These are phyloP conservation scores for Delia radicum DNA, from an alignment of 1,140 invertebrate genomes.

Conservation along the genomic window DNA sequence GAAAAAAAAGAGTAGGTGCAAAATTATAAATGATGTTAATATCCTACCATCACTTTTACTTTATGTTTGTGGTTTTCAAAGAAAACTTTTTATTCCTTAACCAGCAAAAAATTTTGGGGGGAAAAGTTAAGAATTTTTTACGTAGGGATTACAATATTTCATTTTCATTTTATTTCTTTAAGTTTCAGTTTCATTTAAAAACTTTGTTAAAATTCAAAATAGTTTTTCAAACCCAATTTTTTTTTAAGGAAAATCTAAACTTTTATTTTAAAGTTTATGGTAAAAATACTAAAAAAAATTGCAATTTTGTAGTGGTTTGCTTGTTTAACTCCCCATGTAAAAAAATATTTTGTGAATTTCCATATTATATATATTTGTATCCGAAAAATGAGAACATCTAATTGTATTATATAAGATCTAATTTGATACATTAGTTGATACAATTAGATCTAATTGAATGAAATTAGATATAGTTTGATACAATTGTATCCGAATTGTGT, in stretches of 20 bases:
- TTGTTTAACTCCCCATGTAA: background rate
- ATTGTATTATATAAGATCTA: no score
- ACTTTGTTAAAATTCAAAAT: background rate
- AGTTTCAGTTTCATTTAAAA: background rate
- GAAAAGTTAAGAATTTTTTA: background rate
- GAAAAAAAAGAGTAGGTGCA: no score
- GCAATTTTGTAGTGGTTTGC: constrained; percentile 1
- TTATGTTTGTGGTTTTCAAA: background rate
- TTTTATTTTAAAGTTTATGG: background rate
- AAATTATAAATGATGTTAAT: background rate
- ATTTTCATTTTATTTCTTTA: background rate
- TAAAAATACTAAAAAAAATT: background rate
- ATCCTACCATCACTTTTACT: background rate
- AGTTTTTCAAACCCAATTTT: background rate
- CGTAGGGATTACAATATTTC: background rate
- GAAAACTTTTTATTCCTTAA: background rate
- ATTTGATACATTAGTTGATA: no score
- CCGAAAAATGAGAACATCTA: no score
- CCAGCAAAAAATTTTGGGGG: background rate
- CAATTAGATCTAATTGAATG: no score
- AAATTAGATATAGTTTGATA: no score
- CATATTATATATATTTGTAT: no score
- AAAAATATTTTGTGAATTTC: background rate
- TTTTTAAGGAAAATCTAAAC: no score
- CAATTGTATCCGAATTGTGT: no score